phyloP scores from a whole-genome alignment of 2,888 invertebrate species.

The Leptothorax acervorum region DNA sequence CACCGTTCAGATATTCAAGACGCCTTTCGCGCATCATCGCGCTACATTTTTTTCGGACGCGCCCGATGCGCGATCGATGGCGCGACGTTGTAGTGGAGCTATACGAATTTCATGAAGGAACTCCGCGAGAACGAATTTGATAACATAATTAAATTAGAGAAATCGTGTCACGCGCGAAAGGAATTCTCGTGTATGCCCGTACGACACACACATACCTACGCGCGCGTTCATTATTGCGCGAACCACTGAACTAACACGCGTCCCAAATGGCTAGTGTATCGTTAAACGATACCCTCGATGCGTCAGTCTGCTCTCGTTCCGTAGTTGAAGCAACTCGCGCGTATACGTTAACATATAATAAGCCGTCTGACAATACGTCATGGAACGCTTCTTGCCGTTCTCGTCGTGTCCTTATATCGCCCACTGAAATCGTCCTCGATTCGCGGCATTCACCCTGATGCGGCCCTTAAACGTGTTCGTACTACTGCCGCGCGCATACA shows the following conservation, averaged over 20 bases:
- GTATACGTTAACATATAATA: constrained; percentile 56
- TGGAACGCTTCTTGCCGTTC: constrained; percentile 26
- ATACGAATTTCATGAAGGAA: not conserved
- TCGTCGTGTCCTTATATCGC: constrained; percentile 4
- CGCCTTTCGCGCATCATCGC: constrained; percentile 14
- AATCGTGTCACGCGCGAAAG: not conserved
- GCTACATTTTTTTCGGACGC: constrained; percentile 13
- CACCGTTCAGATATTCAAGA: constrained; percentile 31
- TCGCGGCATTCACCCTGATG: not conserved
- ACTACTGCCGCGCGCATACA: not conserved
- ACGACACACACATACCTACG: not conserved
- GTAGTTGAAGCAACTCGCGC: constrained; percentile 44
- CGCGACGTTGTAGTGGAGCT: too few species aligned
- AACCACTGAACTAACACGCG: constrained; percentile 14
- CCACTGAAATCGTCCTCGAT: constrained; percentile 15
- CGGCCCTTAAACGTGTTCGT: not conserved
- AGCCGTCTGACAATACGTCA: constrained; percentile 42
- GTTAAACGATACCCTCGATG: constrained; percentile 66
- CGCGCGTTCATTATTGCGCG: constrained; percentile 34
- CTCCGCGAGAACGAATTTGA: not conserved
- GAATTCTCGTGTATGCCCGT: not conserved
- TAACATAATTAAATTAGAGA: constrained; percentile 4
- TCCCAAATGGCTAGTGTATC: constrained; percentile 53
- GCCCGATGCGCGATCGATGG: not conserved
- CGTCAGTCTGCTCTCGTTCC: constrained; percentile 60